phyloP scores from a whole-genome alignment of 2,113 vertebrate species.

The human region GRCh38 chrX:99135001-99135500 shows the following conservation, averaged over 20 bases:
- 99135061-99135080: slow-evolving; percentile 56
- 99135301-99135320: neutral
- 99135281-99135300: neutral
- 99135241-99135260: neutral
- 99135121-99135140: neutral
- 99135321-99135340: neutral
- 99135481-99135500: neutral
- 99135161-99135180: neutral
- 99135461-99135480: neutral
- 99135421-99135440: neutral
- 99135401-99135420: neutral
- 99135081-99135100: slow-evolving; percentile 38
- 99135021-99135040: slow-evolving; percentile 26
- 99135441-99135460: neutral
- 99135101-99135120: neutral
- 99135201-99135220: neutral
- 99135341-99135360: neutral
- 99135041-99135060: slow-evolving; percentile 40
- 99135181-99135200: neutral
- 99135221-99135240: neutral
- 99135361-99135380: neutral
- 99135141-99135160: neutral
- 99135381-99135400: neutral
- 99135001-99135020: slow-evolving; percentile 60
- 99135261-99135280: neutral